A percentile compares a stretch with the other conserved stretches of the same genome.
Evolutionary conservation across 30 jellyfish, hydroid and myxozoan species (phyloP).

Genomic region (Aurelia sp.): DNA sequence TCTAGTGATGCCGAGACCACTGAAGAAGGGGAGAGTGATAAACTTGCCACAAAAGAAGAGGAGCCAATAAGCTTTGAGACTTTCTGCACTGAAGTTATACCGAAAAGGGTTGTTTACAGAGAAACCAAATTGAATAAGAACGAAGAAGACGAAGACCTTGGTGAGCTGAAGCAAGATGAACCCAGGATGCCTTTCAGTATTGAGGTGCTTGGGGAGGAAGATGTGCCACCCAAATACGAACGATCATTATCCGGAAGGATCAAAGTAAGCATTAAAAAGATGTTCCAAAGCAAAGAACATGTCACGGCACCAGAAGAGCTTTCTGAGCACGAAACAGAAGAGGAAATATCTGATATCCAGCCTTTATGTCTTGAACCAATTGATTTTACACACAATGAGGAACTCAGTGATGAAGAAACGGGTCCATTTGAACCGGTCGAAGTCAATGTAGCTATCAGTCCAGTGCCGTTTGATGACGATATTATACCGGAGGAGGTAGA

Average conservation of each 20-base stretch:
- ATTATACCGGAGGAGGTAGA: slow-evolving; percentile 18
- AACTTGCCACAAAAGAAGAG: slow-evolving; percentile 7
- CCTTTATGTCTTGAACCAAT: slow-evolving; percentile 7
- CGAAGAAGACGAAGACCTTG: background rate
- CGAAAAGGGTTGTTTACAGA: slow-evolving; percentile 30
- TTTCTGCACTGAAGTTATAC: background rate
- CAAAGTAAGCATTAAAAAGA: background rate
- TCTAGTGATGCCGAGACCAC: background rate
- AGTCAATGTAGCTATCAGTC: background rate
- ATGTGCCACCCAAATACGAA: background rate
- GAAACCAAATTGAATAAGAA: background rate
- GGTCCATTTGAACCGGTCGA: background rate
- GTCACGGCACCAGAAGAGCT: background rate
- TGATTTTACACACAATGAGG: background rate
- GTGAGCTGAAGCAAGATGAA: slow-evolving; percentile 6
- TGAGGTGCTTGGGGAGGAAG: background rate
- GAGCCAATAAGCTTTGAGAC: slow-evolving; percentile 1
- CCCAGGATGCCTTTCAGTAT: background rate
- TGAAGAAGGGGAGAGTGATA: background rate
- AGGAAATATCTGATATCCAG: background rate
- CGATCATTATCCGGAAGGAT: background rate
- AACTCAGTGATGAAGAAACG: background rate
- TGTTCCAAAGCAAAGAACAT: background rate
- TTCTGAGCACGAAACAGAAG: slow-evolving; percentile 4
- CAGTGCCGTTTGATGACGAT: background rate